These are phyloP conservation scores for Drosophila hydei DNA, from an alignment of 1,140 invertebrate genomes.

Conservation along the genomic window DNA sequence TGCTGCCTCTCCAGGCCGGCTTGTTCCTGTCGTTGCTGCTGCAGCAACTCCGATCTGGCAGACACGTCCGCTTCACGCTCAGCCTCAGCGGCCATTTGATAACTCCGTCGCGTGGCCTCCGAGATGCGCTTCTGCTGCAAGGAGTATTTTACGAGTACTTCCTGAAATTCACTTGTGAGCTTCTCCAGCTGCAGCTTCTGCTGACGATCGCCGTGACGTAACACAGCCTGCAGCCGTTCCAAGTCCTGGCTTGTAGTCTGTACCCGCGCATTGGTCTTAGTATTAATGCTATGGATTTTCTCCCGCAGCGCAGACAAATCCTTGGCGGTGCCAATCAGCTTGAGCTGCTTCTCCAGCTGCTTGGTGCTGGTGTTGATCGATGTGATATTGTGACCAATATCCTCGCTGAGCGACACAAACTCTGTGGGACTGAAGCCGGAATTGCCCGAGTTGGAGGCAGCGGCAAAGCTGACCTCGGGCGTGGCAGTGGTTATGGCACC, in stretches of 20 bases:
- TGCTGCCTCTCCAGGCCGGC: slow-evolving; percentile 91
- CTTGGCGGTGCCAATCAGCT: slow-evolving; percentile 90
- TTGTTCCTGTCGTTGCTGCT: slow-evolving; percentile 85
- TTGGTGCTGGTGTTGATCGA: slow-evolving; percentile 89
- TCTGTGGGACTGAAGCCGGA: slow-evolving; percentile 89
- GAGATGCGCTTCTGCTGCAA: slow-evolving; percentile 91
- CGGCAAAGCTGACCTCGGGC: slow-evolving; percentile 86
- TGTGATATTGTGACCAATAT: slow-evolving; percentile 91
- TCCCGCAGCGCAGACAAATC: slow-evolving; percentile 86
- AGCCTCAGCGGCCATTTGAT: slow-evolving; percentile 85
- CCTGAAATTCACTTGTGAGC: slow-evolving; percentile 91
- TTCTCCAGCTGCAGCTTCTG: slow-evolving; percentile 93
- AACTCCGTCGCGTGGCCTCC: slow-evolving; percentile 90
- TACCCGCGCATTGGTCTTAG: slow-evolving; percentile 90
- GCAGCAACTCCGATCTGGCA: slow-evolving; percentile 85
- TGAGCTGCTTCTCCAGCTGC: slow-evolving; percentile 89
- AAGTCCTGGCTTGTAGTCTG: slow-evolving; percentile 90
- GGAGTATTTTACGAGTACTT: slow-evolving; percentile 91
- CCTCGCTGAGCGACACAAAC: slow-evolving; percentile 89
- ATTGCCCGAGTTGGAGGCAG: slow-evolving; percentile 52
- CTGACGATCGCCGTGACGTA: slow-evolving; percentile 89
- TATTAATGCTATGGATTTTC: slow-evolving; percentile 89
- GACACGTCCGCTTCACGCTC: slow-evolving; percentile 82
- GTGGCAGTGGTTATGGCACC: slow-evolving; percentile 84
- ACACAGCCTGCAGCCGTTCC: slow-evolving; percentile 88